Conservation (phyloP, 2,113 vertebrate genomes). For the Salvelinus namaycush region DNA sequence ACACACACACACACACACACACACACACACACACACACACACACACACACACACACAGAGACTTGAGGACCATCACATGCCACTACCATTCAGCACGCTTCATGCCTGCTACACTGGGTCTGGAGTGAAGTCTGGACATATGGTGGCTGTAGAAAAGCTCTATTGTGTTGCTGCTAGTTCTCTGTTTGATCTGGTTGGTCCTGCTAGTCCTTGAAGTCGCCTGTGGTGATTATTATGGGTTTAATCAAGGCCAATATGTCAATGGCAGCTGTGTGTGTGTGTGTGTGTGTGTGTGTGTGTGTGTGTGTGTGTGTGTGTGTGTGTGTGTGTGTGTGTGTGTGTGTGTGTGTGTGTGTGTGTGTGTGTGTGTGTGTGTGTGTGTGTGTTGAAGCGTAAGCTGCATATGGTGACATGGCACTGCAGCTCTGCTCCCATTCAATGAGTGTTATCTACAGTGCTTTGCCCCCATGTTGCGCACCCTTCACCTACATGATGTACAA, state of each 20-base stretch:
- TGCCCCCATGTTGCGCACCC: slow-evolving; percentile 1
- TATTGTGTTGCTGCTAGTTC: slow-evolving; percentile 1
- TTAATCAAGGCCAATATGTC: slow-evolving; percentile 31
- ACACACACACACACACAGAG: background rate
- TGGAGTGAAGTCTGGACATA: slow-evolving; percentile 7
- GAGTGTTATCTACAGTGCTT: background rate
- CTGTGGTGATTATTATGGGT: slow-evolving; percentile 12
- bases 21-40: too few species aligned
- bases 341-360: background rate
- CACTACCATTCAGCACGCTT: slow-evolving; percentile 17
- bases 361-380: background rate
- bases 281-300: background rate
- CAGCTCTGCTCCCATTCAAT: slow-evolving; percentile 23
- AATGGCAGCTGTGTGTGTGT: background rate
- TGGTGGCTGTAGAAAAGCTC: slow-evolving; percentile 30
- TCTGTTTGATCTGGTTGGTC: slow-evolving; percentile 20
- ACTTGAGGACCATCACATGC: slow-evolving; percentile 23
- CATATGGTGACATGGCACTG: slow-evolving; percentile 23
- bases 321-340: background rate
- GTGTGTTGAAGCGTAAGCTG: background rate
- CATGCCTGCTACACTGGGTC: background rate
- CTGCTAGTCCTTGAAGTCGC: background rate
- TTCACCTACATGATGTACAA: background rate
- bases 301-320: background rate
- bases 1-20: too few species aligned